phyloP scores from a whole-genome alignment of 2,888 invertebrate species.

The Danaus chrysippus region DNA sequence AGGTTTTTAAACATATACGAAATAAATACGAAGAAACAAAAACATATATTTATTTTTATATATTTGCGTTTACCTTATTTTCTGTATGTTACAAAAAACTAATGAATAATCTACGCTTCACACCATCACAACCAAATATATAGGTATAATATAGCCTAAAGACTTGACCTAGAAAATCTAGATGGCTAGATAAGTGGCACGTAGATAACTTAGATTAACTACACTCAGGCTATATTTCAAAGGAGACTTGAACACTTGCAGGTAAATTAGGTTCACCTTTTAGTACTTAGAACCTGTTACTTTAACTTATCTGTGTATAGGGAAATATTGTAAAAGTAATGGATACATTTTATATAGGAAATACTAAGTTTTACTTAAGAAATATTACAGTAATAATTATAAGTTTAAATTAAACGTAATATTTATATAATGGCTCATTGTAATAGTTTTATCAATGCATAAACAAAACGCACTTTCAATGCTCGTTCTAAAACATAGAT shows the following conservation, averaged over 20 bases:
- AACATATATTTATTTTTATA: no score
- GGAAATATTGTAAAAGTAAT: not conserved
- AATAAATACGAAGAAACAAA: no score
- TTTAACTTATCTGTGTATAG: not conserved
- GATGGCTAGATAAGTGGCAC: conserved; percentile 36
- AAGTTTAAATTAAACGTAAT: no score
- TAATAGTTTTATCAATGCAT: no score
- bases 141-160: conserved; percentile 31
- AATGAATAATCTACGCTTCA: conserved; percentile 1
- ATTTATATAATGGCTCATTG: no score
- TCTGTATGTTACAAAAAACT: not conserved
- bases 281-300: not conserved
- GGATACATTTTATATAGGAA: no score
- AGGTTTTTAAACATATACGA: no score
- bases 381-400: no score
- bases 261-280: conserved; percentile 1
- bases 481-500: no score
- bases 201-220: conserved; percentile 36
- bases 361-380: no score
- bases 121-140: conserved; percentile 12
- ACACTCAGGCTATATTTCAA: conserved; percentile 32
- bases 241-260: conserved; percentile 4
- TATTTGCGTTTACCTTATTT: not conserved
- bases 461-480: no score
- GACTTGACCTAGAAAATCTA: conserved; percentile 38